Percentiles rank a stretch among this genome's conserved stretches.
These are phyloP conservation scores for Troilus luridus DNA, from an alignment of 2,888 invertebrate genomes.

Conservation along the genomic window DNA sequence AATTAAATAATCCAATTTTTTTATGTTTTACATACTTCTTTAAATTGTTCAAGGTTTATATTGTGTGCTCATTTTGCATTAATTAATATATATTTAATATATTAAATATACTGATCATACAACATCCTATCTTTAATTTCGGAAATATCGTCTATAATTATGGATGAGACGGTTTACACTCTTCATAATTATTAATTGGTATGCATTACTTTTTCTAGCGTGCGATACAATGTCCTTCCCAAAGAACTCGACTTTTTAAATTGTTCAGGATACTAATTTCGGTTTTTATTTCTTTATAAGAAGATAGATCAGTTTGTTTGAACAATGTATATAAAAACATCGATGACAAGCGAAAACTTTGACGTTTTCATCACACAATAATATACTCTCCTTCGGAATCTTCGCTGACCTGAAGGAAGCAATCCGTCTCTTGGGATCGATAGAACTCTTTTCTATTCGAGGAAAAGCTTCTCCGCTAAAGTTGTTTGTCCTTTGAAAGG, in stretches of 20 bases:
- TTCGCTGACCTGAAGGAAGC: slow-evolving; percentile 8
- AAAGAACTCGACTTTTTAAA: not conserved
- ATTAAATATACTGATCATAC: too few species aligned
- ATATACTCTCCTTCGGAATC: not conserved
- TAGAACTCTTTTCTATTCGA: slow-evolving; percentile 38
- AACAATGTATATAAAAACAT: not conserved
- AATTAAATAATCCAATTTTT: too few species aligned
- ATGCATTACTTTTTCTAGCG: too few species aligned
- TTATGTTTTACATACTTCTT: too few species aligned
- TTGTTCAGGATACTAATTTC: not conserved
- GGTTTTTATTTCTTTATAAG: not conserved
- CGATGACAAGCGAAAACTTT: not conserved
- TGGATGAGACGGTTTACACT: too few species aligned
- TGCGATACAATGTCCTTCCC: too few species aligned
- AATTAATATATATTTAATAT: too few species aligned
- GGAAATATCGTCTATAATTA: too few species aligned
- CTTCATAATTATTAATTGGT: too few species aligned
- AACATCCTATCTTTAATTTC: too few species aligned
- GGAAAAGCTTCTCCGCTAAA: slow-evolving; percentile 46
- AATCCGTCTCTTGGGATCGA: slow-evolving; percentile 14
- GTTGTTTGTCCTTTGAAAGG: slow-evolving; percentile 44
- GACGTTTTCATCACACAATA: not conserved
- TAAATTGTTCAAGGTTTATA: too few species aligned
- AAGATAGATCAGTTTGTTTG: not conserved
- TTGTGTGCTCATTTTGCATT: too few species aligned